Percentiles rank a stretch among this genome's conserved stretches.
These are phyloP conservation scores for Pterocles gutturalis DNA, from an alignment of 2,113 vertebrate species.

Conservation along the genomic window DNA sequence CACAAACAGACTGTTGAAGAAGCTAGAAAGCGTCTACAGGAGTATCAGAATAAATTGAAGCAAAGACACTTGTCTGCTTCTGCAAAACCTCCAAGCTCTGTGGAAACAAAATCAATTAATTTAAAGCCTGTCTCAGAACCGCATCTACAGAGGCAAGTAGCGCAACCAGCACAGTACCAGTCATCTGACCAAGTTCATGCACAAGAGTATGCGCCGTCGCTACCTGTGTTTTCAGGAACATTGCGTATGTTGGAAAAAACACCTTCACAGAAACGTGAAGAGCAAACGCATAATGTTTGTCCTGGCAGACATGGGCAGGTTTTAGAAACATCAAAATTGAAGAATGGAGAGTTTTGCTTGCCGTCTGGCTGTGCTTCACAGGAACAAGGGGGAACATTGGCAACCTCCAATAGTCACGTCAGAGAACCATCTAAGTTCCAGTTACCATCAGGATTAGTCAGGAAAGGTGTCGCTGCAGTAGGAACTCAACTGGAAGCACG, in stretches of 20 bases:
- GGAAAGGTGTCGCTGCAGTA: neutral
- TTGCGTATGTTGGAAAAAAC: accelerated
- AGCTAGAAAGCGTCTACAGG: constrained; percentile 81
- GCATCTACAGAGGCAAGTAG: neutral
- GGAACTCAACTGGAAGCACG: neutral
- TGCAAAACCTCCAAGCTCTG: neutral
- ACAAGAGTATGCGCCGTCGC: accelerated
- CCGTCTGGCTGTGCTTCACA: neutral
- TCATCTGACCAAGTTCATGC: neutral
- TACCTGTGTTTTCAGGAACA: neutral
- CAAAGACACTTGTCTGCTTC: constrained; percentile 63
- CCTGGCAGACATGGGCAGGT: neutral
- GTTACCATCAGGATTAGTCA: neutral
- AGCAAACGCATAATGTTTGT: neutral
- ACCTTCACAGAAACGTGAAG: neutral
- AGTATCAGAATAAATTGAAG: constrained; percentile 85
- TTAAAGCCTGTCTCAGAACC: neutral
- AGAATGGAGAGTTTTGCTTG: neutral
- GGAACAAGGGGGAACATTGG: neutral
- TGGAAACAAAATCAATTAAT: neutral
- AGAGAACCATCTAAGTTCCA: neutral
- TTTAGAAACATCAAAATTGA: neutral
- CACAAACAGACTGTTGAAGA: constrained; percentile 83
- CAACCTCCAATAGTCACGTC: neutral
- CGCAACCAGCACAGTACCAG: neutral